Conservation (phyloP, 2,888 invertebrate genomes). For the Phalera bucephala region DNA sequence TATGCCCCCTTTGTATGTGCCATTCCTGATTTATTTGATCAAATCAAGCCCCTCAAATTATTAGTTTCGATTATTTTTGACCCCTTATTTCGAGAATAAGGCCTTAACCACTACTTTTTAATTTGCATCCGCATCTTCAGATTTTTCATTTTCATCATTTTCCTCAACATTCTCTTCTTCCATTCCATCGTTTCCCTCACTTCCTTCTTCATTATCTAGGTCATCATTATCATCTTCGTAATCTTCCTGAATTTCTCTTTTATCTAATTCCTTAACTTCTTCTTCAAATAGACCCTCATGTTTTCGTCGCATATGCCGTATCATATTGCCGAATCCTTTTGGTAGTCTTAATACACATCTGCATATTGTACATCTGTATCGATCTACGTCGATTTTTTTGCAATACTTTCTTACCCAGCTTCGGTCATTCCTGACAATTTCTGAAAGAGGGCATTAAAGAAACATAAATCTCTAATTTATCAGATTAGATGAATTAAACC, state of each 20-base stretch:
- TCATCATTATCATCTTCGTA: background rate
- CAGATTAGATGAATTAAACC: too few species aligned
- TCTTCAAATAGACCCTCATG: slow-evolving; percentile 4
- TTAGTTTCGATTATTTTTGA: too few species aligned
- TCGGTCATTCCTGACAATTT: background rate
- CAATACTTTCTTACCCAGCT: slow-evolving; percentile 6
- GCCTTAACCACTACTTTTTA: too few species aligned
- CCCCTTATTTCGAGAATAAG: too few species aligned
- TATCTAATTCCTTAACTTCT: slow-evolving; percentile 1
- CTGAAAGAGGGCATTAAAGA: background rate
- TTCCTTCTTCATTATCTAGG: background rate
- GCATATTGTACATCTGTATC: slow-evolving; percentile 7
- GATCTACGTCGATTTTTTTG: background rate
- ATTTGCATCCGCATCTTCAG: too few species aligned
- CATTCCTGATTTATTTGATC: too few species aligned
- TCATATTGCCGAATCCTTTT: slow-evolving; percentile 5
- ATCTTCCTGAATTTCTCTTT: background rate
- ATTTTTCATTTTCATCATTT: too few species aligned
- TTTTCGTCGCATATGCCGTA: slow-evolving; percentile 5
- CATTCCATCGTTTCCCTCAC: too few species aligned
- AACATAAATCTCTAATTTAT: too few species aligned
- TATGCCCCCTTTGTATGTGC: too few species aligned
- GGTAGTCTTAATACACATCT: background rate
- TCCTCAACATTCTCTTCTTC: slow-evolving; percentile 1
- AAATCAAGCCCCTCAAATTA: too few species aligned